phyloP scores from a whole-genome alignment of 2,888 invertebrate genomes.

The Coremacera marginata region DNA sequence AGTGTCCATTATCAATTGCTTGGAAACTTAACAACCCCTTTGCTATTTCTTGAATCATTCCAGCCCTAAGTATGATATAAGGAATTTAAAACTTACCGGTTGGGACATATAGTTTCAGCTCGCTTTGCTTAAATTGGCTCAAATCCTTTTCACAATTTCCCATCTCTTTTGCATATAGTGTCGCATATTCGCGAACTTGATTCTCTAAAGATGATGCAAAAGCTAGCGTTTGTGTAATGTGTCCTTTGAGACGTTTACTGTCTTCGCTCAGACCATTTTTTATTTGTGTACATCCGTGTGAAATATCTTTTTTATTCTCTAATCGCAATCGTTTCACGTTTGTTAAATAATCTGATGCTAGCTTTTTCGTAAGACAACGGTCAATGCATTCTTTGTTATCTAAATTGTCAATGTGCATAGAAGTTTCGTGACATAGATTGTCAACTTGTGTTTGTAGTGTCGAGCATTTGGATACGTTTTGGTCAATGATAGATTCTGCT shows the following conservation, averaged over 20 bases:
- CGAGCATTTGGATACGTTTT: constrained; percentile 53
- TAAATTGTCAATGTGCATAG: constrained; percentile 46
- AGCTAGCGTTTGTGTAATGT: constrained; percentile 60
- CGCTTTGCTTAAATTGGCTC: constrained; percentile 67
- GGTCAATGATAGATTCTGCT: constrained; percentile 48
- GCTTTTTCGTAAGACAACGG: constrained; percentile 44
- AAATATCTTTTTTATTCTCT: constrained; percentile 40
- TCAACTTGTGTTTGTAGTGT: constrained; percentile 53
- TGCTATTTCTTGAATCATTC: too few relatives aligned
- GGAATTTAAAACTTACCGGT: constrained; percentile 55
- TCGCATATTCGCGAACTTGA: constrained; percentile 59
- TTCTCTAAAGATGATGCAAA: constrained; percentile 61
- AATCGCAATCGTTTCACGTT: constrained; percentile 49
- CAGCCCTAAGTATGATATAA: too few relatives aligned
- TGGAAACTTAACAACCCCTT: too few relatives aligned
- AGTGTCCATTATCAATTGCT: too few relatives aligned
- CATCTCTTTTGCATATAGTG: constrained; percentile 59
- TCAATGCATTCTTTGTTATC: constrained; percentile 41
- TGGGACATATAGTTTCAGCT: constrained; percentile 64
- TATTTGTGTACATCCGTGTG: constrained; percentile 43
- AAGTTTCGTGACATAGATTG: constrained; percentile 49
- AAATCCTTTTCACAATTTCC: constrained; percentile 67
- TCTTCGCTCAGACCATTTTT: constrained; percentile 48
- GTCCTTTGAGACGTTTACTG: constrained; percentile 49
- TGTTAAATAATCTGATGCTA: constrained; percentile 42